Evolutionary conservation across 2,888 invertebrate genomes (phyloP).

Genomic region (Drosophila borealis): DNA sequence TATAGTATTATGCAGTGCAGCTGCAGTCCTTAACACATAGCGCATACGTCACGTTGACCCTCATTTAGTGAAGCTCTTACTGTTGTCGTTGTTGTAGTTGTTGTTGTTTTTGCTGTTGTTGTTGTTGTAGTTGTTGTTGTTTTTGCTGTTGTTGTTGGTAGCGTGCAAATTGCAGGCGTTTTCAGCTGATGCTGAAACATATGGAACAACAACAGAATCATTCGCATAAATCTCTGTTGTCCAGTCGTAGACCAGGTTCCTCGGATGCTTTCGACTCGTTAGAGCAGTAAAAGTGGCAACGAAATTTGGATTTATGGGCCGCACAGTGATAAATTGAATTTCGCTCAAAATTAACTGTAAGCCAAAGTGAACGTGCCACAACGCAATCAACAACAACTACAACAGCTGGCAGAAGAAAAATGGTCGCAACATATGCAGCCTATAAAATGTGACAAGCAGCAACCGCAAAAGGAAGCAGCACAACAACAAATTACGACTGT

Average conservation of each 20-base stretch:
- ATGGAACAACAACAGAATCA: constrained; percentile 57
- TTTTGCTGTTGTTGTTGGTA: constrained; percentile 11
- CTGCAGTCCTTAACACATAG: constrained; percentile 62
- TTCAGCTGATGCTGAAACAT: constrained; percentile 54
- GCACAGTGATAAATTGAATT: constrained; percentile 79
- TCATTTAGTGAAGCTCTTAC: constrained; percentile 21
- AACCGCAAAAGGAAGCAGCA: constrained; percentile 46
- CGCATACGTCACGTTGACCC: constrained; percentile 54
- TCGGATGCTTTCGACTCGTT: constrained; percentile 25
- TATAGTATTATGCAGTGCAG: constrained; percentile 44
- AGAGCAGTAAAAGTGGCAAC: constrained; percentile 27
- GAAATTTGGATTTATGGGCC: constrained; percentile 74
- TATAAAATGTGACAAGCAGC: constrained; percentile 75
- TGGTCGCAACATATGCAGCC: constrained; percentile 74
- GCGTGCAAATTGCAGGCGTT: constrained; percentile 65
- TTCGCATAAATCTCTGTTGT: constrained; percentile 66
- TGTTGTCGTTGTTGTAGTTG: constrained; percentile 6
- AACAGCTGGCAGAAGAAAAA: constrained; percentile 48
- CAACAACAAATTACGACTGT: constrained; percentile 34
- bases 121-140: background rate
- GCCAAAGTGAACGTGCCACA: constrained; percentile 69
- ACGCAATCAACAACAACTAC: constrained; percentile 50
- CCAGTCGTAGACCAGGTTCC: constrained; percentile 22
- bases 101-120: constrained; percentile 1
- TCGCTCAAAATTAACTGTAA: constrained; percentile 77